Percentiles rank a stretch among this genome's conserved stretches.
Evolutionary conservation across 2,888 invertebrate genomes (phyloP).

Genomic region (Campopleginae sp.): DNA sequence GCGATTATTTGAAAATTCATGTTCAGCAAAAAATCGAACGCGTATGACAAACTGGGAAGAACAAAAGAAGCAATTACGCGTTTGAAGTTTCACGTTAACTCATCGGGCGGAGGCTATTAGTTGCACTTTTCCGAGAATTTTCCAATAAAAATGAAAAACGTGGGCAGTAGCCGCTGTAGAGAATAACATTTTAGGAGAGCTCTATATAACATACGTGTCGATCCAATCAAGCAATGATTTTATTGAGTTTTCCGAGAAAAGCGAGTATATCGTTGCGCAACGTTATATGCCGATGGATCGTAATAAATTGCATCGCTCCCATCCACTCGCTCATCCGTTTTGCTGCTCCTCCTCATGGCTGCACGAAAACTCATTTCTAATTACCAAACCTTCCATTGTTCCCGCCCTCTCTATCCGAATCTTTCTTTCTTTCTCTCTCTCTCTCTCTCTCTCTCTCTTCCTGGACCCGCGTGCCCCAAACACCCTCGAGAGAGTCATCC

Average conservation of each 20-base stretch:
- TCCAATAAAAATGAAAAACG: not conserved
- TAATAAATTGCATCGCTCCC: slow-evolving; percentile 10
- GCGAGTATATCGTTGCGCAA: slow-evolving; percentile 20
- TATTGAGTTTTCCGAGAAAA: slow-evolving; percentile 43
- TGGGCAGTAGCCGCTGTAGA: not conserved
- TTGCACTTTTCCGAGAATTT: not conserved
- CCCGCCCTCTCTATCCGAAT: too few relatives aligned
- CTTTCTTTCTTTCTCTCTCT: not conserved
- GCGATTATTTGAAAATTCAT: too few relatives aligned
- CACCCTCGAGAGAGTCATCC: not conserved
- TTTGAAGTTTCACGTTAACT: not conserved
- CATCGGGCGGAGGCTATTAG: not conserved
- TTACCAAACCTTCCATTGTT: slow-evolving; percentile 73
- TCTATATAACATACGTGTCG: not conserved
- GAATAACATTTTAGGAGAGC: not conserved
- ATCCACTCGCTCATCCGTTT: not conserved
- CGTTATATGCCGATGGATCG: not conserved
- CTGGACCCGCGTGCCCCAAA: not conserved
- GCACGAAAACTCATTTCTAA: not conserved
- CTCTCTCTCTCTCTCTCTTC: slow-evolving; percentile 1
- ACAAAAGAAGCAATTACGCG: too few relatives aligned
- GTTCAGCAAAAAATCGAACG: too few relatives aligned
- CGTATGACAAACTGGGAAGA: too few relatives aligned
- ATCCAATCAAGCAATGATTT: slow-evolving; percentile 51
- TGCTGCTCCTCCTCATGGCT: not conserved